Evolutionary conservation across 2,113 vertebrate genomes (phyloP).

Genomic region (Mesoclemmys tuberculata): DNA sequence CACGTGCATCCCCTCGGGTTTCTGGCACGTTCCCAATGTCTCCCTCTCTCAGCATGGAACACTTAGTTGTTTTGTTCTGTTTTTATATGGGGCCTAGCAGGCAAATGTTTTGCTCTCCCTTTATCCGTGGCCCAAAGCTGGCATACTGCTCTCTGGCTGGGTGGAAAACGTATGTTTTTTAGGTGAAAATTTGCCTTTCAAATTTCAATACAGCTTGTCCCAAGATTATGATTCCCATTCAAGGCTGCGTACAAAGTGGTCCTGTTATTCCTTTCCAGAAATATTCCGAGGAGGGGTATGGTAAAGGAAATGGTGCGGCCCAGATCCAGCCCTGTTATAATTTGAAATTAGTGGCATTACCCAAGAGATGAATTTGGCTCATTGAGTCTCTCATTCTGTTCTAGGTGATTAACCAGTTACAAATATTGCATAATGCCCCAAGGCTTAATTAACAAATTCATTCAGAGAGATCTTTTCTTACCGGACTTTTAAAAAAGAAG

Average conservation of each 20-base stretch:
- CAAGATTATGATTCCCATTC: constrained; percentile 65
- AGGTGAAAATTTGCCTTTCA: constrained; percentile 70
- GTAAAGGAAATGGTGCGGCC: constrained; percentile 41
- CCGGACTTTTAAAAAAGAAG: neutral
- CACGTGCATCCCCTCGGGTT: constrained; percentile 61
- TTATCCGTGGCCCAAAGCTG: constrained; percentile 12
- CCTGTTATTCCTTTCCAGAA: constrained; percentile 65
- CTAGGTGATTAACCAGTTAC: constrained; percentile 57
- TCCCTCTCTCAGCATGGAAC: constrained; percentile 6
- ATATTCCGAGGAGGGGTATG: constrained; percentile 53
- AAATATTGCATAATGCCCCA: constrained; percentile 62
- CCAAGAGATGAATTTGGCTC: constrained; percentile 47
- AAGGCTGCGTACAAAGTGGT: constrained; percentile 67
- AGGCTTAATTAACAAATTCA: constrained; percentile 46
- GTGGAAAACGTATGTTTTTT: constrained; percentile 55
- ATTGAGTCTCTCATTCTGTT: constrained; percentile 37
- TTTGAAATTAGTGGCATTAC: constrained; percentile 47
- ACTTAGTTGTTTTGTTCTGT: constrained; percentile 16
- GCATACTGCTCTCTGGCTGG: neutral
- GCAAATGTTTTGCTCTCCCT: neutral
- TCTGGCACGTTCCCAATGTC: constrained; percentile 60
- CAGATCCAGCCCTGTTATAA: neutral
- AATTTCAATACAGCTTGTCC: constrained; percentile 41
- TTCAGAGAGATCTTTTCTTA: constrained; percentile 35
- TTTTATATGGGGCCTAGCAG: neutral